A percentile compares a stretch with the other conserved stretches of the same genome.
Conservation (phyloP, 2,113 vertebrate genomes). For the Trochalopteron elliotii region DNA sequence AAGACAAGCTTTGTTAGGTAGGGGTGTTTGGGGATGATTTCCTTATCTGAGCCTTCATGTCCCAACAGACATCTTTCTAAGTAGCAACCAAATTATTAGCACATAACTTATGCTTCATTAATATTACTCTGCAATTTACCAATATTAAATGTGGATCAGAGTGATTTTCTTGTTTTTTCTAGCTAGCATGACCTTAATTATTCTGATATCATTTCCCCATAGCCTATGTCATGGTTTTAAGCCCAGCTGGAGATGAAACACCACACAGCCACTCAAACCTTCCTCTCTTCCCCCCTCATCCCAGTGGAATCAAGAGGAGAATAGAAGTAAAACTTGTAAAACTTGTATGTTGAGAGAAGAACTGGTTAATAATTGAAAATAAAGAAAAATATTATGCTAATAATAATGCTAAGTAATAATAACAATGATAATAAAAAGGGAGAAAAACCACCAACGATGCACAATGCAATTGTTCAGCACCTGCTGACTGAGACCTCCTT, state of each 20-base stretch:
- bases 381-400: neutral
- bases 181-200: neutral
- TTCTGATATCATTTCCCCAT: neutral
- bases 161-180: neutral
- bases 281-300: neutral
- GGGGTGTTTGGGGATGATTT: neutral
- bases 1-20: neutral
- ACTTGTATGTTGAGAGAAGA: neutral
- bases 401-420: neutral
- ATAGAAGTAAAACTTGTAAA: neutral
- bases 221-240: neutral
- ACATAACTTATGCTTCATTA: neutral
- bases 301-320: neutral
- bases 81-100: neutral
- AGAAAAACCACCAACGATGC: accelerated
- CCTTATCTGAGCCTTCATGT: neutral
- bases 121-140: neutral
- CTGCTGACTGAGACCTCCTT: accelerated
- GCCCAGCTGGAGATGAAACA: neutral
- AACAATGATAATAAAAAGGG: neutral
- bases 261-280: neutral
- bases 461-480: neutral
- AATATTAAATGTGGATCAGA: neutral
- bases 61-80: neutral
- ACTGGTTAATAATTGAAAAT: neutral